phyloP scores from a whole-genome alignment of 2,888 invertebrate species.

The Allolobophora icterica region DNA sequence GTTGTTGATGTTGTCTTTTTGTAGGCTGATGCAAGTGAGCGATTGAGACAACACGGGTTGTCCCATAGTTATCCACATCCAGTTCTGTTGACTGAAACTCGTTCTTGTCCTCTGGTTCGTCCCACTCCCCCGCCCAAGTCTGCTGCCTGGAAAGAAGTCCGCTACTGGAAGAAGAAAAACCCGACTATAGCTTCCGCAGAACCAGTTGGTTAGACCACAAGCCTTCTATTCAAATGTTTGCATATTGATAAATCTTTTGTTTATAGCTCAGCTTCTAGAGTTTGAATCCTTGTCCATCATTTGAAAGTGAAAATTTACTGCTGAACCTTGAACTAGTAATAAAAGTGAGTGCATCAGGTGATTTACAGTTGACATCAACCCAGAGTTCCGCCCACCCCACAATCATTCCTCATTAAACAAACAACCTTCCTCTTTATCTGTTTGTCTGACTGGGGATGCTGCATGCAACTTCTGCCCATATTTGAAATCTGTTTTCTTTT shows the following conservation, averaged over 20 bases:
- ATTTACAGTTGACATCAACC: no score
- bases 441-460: no score
- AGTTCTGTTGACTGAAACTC: constrained; percentile 62
- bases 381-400: no score
- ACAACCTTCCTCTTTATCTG: no score
- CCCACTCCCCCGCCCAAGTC: constrained; percentile 62
- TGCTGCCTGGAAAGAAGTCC: constrained; percentile 64
- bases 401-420: no score
- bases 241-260: background rate
- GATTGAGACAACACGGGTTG: constrained; percentile 61
- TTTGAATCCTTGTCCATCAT: background rate
- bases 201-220: constrained; percentile 52
- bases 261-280: background rate
- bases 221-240: background rate
- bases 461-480: no score
- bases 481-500: no score
- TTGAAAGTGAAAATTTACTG: no score
- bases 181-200: constrained; percentile 61
- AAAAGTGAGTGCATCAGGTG: no score
- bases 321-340: no score
- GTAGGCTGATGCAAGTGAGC: constrained; percentile 64
- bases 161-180: constrained; percentile 61
- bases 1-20: background rate
- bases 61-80: constrained; percentile 64
- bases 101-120: constrained; percentile 64